Percentiles rank a stretch among this genome's conserved stretches.
Conservation (phyloP, 1,140 invertebrate genomes). For the Zaprionus vittiger region DNA sequence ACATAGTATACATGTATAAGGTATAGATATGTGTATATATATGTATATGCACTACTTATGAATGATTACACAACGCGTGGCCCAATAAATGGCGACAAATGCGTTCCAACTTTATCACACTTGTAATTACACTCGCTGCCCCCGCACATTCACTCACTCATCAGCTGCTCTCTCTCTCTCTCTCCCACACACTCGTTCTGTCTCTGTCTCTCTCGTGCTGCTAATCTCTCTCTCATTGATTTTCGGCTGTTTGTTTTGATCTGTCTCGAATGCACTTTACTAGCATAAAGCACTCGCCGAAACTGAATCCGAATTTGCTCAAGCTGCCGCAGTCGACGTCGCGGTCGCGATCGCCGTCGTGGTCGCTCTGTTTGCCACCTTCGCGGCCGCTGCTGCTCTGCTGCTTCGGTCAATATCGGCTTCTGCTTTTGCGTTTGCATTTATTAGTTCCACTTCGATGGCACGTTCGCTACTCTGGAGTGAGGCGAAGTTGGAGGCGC, state of each 20-base stretch:
- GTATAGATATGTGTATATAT: background rate
- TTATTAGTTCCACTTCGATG: slow-evolving; percentile 12
- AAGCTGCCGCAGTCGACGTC: slow-evolving; percentile 7
- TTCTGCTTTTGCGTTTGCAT: slow-evolving; percentile 22
- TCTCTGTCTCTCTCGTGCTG: background rate
- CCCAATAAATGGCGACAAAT: slow-evolving; percentile 42
- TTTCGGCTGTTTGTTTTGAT: slow-evolving; percentile 38
- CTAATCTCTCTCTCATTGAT: background rate
- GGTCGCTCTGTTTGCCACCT: slow-evolving; percentile 8
- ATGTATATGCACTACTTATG: slow-evolving; percentile 23
- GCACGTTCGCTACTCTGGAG: background rate
- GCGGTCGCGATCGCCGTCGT: slow-evolving; percentile 4
- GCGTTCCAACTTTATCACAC: slow-evolving; percentile 36
- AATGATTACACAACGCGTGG: slow-evolving; percentile 58
- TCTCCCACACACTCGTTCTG: background rate
- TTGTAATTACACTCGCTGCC: slow-evolving; percentile 26
- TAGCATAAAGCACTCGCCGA: slow-evolving; percentile 1
- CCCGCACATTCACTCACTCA: slow-evolving; percentile 6
- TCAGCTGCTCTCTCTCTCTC: background rate
- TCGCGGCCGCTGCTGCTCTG: background rate
- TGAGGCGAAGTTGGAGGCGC: slow-evolving; percentile 7
- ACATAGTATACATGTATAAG: background rate
- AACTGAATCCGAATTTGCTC: background rate
- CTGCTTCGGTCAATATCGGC: slow-evolving; percentile 10
- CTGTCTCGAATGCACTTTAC: slow-evolving; percentile 32